phyloP scores from a whole-genome alignment of 2,888 invertebrate species.

The Bugula neritina region DNA sequence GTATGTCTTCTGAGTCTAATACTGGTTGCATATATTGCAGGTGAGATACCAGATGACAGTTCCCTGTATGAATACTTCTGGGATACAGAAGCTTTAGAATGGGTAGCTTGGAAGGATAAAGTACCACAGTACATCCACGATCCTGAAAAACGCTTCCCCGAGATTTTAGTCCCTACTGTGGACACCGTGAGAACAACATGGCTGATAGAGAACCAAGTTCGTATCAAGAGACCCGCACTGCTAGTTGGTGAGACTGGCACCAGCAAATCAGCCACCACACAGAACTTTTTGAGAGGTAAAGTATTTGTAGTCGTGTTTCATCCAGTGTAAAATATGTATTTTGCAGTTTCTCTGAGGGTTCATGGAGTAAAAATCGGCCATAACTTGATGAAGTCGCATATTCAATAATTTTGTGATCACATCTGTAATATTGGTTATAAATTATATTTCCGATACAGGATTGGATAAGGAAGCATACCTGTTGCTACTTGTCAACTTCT shows the following conservation, averaged over 20 bases:
- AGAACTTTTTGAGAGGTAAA: slow-evolving; percentile 70
- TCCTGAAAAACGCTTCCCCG: slow-evolving; percentile 64
- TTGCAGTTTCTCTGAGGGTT: too few species aligned
- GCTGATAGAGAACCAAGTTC: slow-evolving; percentile 64
- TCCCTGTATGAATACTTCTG: slow-evolving; percentile 77
- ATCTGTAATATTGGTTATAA: too few species aligned
- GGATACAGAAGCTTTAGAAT: slow-evolving; percentile 62
- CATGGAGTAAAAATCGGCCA: too few species aligned
- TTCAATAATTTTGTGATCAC: too few species aligned
- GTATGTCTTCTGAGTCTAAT: too few species aligned
- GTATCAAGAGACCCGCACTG: slow-evolving; percentile 72
- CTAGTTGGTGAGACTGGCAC: slow-evolving; percentile 86
- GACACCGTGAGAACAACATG: slow-evolving; percentile 74
- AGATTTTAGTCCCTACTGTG: slow-evolving; percentile 82
- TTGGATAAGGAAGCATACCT: slow-evolving; percentile 46
- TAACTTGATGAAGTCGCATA: too few species aligned
- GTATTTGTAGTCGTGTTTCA: slow-evolving; percentile 57
- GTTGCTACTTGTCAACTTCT: slow-evolving; percentile 79
- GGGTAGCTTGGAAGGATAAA: slow-evolving; percentile 80
- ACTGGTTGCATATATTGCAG: slow-evolving; percentile 46
- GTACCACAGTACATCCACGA: slow-evolving; percentile 73
- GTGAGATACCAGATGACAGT: slow-evolving; percentile 68
- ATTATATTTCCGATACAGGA: too few species aligned
- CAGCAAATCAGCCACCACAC: slow-evolving; percentile 83
- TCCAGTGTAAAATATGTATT: too few species aligned